A percentile compares a stretch with the other conserved stretches of the same genome.
Conservation (phyloP, 2,113 vertebrate genomes). For the Alosa alosa region DNA sequence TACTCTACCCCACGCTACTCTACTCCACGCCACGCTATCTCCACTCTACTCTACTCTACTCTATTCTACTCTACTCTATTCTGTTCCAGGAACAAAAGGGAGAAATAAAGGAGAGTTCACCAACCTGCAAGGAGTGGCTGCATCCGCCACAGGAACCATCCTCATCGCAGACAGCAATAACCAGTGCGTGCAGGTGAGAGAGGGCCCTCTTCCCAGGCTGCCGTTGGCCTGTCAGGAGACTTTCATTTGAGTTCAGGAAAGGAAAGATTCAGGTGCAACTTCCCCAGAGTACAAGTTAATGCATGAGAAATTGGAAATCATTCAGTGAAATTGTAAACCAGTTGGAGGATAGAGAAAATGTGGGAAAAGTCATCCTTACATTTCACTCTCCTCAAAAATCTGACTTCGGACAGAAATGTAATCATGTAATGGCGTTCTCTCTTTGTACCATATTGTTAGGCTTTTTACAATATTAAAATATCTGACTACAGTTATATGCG, state of each 20-base stretch:
- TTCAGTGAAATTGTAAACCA: neutral
- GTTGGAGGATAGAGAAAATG: neutral
- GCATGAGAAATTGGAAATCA: too few species aligned
- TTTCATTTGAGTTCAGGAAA: too few species aligned
- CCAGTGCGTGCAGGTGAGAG: constrained; percentile 92
- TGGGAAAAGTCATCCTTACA: neutral
- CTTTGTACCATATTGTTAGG: too few species aligned
- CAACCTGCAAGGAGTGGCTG: constrained; percentile 95
- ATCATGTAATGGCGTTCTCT: neutral
- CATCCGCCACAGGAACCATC: constrained; percentile 84
- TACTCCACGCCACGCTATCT: too few species aligned
- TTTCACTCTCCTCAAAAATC: too few species aligned
- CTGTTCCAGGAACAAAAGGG: constrained; percentile 86
- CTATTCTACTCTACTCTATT: too few species aligned
- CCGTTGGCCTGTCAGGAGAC: neutral
- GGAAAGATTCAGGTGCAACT: neutral
- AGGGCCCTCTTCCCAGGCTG: neutral
- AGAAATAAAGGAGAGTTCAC: constrained; percentile 99
- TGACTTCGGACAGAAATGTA: too few species aligned
- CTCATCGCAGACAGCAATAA: constrained; percentile 98
- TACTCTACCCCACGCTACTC: too few species aligned
- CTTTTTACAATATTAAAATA: neutral
- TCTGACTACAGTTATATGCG: neutral
- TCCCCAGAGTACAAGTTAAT: neutral
- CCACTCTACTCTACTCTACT: neutral